phyloP scores from a whole-genome alignment of 2,797 vertebrate genomes.

The Pogonophryne albipinna region DNA sequence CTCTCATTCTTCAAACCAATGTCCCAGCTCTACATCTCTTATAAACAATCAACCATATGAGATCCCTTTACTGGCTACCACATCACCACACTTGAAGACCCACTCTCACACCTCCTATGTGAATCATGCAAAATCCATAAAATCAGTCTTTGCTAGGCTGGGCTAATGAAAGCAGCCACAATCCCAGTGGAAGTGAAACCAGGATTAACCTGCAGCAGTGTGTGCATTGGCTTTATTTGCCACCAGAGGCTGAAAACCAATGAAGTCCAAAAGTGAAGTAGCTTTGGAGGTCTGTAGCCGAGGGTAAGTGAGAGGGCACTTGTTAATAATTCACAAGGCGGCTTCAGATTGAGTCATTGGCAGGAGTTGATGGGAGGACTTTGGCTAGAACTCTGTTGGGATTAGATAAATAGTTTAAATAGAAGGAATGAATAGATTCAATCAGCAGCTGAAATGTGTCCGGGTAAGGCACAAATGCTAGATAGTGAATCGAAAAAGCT shows the following conservation, averaged over 20 bases:
- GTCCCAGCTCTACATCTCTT: neutral
- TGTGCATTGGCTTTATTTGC: conserved; percentile 58
- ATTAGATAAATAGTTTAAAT: conserved; percentile 62
- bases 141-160: conserved; percentile 24
- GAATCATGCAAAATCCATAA: conserved; percentile 23
- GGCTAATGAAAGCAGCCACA: conserved; percentile 44
- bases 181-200: neutral
- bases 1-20: conserved; percentile 10
- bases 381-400: conserved; percentile 55
- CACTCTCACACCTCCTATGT: neutral
- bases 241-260: conserved; percentile 56
- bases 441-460: conserved; percentile 51
- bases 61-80: neutral
- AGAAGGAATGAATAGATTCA: conserved; percentile 42
- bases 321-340: conserved; percentile 72
- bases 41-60: conserved; percentile 10
- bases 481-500: conserved; percentile 51
- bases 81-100: neutral
- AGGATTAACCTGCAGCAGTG: neutral
- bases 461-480: conserved; percentile 41
- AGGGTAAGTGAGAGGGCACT: conserved; percentile 44
- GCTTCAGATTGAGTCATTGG: conserved; percentile 53
- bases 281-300: conserved; percentile 46
- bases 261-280: conserved; percentile 51
- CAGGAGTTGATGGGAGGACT: conserved; percentile 49